A percentile compares a stretch with the other conserved stretches of the same genome.
phyloP scores from a whole-genome alignment of 2,113 vertebrate genomes.

The Electrona antarctica region DNA sequence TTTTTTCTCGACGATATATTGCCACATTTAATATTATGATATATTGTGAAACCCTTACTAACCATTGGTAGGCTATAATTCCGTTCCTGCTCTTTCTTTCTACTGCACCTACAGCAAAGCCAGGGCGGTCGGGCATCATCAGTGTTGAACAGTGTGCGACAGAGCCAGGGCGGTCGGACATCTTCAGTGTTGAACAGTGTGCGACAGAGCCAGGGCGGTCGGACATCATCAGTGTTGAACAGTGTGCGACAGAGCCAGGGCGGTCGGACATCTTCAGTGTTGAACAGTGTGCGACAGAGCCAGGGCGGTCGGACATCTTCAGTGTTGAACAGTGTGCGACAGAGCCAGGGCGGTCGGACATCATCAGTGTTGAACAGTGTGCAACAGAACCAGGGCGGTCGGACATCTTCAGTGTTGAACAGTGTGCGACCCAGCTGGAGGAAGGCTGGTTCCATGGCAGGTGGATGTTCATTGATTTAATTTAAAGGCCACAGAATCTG shows the following conservation, averaged over 20 bases:
- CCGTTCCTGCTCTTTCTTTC: background rate
- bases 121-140: slow-evolving; percentile 21
- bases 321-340: background rate
- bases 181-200: background rate
- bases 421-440: slow-evolving; percentile 50
- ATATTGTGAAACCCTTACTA: background rate
- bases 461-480: slow-evolving; percentile 27
- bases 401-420: slow-evolving; percentile 4
- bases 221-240: slow-evolving; percentile 13
- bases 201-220: slow-evolving; percentile 21
- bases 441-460: slow-evolving; percentile 91
- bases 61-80: background rate
- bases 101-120: slow-evolving; percentile 26
- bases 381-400: too few species aligned
- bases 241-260: too few species aligned
- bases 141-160: background rate
- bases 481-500: too few species aligned
- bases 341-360: slow-evolving; percentile 32
- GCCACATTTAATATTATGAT: too few species aligned
- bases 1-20: too few species aligned
- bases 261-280: background rate
- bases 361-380: background rate
- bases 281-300: slow-evolving; percentile 9
- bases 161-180: too few species aligned
- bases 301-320: slow-evolving; percentile 20